These are phyloP conservation scores for Cryptotis parvus DNA, from an alignment of 2,113 vertebrate species.

Conservation along the genomic window DNA sequence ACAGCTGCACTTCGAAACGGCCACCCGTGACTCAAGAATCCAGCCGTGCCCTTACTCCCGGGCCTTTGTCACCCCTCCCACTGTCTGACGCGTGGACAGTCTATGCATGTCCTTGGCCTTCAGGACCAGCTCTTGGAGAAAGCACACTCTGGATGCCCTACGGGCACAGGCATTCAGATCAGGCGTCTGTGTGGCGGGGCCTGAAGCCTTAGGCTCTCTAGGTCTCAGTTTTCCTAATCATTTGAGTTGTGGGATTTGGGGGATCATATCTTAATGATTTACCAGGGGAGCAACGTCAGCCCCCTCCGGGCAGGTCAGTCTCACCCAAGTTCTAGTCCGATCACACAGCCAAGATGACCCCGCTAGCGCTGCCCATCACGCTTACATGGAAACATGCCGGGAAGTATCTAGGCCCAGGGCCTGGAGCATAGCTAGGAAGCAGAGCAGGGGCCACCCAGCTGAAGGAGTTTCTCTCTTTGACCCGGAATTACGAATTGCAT, in stretches of 20 bases:
- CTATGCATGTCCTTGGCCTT: neutral
- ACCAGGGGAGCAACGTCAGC: no score
- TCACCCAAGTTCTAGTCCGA: no score
- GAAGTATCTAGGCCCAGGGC: slow-evolving; percentile 17
- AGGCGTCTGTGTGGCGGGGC: neutral
- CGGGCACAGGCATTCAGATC: neutral
- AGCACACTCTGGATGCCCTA: neutral
- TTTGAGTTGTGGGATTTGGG: no score
- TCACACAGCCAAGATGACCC: no score
- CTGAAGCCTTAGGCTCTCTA: slow-evolving; percentile 18
- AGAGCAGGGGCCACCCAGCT: neutral
- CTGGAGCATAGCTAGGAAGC: neutral
- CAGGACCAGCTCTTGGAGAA: no score
- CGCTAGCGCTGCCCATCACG: no score
- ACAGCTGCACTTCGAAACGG: slow-evolving; percentile 16
- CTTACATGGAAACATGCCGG: slow-evolving; percentile 17
- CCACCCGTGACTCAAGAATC: neutral
- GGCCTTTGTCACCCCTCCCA: neutral
- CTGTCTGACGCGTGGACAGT: neutral
- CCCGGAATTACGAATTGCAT: neutral
- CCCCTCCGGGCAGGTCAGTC: no score
- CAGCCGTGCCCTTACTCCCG: neutral
- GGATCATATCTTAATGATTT: no score
- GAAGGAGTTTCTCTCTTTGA: slow-evolving; percentile 4
- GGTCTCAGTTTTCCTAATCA: neutral